These are phyloP conservation scores for Danaus melanippus DNA, from an alignment of 1,140 invertebrate species.

Conservation along the genomic window DNA sequence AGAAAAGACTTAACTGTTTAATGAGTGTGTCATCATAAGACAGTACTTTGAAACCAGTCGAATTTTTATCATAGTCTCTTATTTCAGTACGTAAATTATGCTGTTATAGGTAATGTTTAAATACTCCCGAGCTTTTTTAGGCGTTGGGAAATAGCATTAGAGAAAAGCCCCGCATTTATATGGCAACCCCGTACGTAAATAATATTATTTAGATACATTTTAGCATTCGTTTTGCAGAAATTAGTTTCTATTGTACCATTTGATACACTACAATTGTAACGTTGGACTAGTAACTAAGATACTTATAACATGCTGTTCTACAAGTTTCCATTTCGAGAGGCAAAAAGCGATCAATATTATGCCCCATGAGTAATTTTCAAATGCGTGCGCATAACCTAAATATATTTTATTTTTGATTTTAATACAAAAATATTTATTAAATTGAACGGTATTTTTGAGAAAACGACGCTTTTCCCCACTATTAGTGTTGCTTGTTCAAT, in stretches of 20 bases:
- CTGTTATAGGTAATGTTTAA: conserved; percentile 1
- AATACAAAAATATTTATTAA: too few relatives aligned
- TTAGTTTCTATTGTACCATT: not conserved
- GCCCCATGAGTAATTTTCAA: too few relatives aligned
- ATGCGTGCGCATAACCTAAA: too few relatives aligned
- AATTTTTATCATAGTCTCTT: conserved; percentile 14
- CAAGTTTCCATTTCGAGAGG: too few relatives aligned
- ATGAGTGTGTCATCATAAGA: conserved; percentile 38
- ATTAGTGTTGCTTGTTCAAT: too few relatives aligned
- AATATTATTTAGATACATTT: conserved; percentile 10
- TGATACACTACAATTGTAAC: too few relatives aligned
- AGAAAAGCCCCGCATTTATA: conserved; percentile 17
- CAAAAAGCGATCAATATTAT: too few relatives aligned
- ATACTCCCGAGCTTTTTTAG: conserved; percentile 22
- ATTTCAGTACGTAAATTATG: conserved; percentile 23
- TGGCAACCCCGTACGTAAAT: conserved; percentile 14
- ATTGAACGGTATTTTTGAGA: too few relatives aligned
- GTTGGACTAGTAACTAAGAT: too few relatives aligned
- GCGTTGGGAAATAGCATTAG: conserved; percentile 26
- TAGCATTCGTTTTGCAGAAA: conserved; percentile 4
- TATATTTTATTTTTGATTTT: too few relatives aligned
- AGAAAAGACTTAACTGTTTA: conserved; percentile 21
- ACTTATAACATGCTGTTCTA: too few relatives aligned
- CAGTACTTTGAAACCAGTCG: conserved; percentile 22
- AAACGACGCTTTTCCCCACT: too few relatives aligned